phyloP scores from a whole-genome alignment of 1,140 invertebrate species.

The Trinorchestia longiramus region DNA sequence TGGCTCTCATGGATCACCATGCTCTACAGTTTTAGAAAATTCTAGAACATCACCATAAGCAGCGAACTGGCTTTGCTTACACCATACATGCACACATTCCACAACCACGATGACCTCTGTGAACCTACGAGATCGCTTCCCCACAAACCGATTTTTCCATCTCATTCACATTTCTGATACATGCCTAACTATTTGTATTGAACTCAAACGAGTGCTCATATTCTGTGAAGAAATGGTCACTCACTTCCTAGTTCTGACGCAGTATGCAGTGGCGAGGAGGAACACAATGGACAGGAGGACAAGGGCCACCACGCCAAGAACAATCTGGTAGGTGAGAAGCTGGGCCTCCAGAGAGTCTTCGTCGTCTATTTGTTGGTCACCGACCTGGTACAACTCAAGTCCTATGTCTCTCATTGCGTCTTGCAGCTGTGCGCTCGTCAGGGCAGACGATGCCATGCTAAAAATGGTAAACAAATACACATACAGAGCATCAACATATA shows the following conservation, averaged over 20 bases:
- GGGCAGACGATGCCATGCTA: background rate
- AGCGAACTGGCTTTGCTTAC: too few species aligned
- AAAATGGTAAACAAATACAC: background rate
- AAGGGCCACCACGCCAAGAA: conserved; percentile 62
- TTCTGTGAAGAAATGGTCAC: background rate
- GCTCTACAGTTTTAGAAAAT: too few species aligned
- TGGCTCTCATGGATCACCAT: too few species aligned
- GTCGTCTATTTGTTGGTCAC: background rate
- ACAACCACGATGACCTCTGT: too few species aligned
- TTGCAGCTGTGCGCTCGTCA: conserved; percentile 37
- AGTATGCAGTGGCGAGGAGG: conserved; percentile 61
- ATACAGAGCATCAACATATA: too few species aligned
- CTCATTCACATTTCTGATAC: too few species aligned
- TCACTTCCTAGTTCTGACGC: conserved; percentile 64
- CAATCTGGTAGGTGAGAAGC: conserved; percentile 56
- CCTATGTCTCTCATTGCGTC: background rate
- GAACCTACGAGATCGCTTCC: too few species aligned
- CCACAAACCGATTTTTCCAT: too few species aligned
- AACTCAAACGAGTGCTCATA: too few species aligned
- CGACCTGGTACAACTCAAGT: conserved; percentile 20
- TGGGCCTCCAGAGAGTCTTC: background rate
- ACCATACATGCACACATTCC: too few species aligned
- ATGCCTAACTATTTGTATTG: too few species aligned
- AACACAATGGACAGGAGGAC: conserved; percentile 62
- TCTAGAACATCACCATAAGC: too few species aligned